Conservation (phyloP, 2,113 vertebrate species). For the Vidua chalybeata region DNA sequence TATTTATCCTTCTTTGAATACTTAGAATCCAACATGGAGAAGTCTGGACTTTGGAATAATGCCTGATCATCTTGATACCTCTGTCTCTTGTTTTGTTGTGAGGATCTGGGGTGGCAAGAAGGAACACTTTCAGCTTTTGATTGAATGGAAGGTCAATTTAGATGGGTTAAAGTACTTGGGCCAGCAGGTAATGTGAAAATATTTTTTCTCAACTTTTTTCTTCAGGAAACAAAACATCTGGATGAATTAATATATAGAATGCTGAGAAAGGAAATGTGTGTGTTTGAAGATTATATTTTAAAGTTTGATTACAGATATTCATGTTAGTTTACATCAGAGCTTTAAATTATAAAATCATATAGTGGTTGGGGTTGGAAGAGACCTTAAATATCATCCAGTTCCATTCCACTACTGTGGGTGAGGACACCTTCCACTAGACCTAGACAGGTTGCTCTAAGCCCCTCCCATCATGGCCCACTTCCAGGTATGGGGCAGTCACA, state of each 20-base stretch:
- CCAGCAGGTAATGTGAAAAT: slow-evolving; percentile 84
- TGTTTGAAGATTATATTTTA: background rate
- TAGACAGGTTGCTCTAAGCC: background rate
- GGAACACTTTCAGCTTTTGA: slow-evolving; percentile 86
- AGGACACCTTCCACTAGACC: background rate
- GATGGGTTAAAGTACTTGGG: slow-evolving; percentile 94
- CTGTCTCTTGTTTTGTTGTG: slow-evolving; percentile 94
- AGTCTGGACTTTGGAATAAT: slow-evolving; percentile 96
- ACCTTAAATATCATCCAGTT: background rate
- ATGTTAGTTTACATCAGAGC: background rate
- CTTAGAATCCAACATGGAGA: slow-evolving; percentile 95
- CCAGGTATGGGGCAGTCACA: background rate
- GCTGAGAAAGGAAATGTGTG: background rate
- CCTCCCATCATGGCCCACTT: accelerated
- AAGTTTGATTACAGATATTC: background rate
- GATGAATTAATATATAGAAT: background rate
- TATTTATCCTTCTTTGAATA: background rate
- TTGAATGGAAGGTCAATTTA: slow-evolving; percentile 96
- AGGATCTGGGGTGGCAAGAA: slow-evolving; percentile 94
- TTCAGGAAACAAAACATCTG: background rate
- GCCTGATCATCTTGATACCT: slow-evolving; percentile 92
- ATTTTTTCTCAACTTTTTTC: background rate
- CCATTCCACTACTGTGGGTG: background rate
- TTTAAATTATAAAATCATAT: background rate
- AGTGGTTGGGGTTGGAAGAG: background rate